Conservation (phyloP, 1,140 invertebrate genomes). For the Adoxophyes honmai region DNA sequence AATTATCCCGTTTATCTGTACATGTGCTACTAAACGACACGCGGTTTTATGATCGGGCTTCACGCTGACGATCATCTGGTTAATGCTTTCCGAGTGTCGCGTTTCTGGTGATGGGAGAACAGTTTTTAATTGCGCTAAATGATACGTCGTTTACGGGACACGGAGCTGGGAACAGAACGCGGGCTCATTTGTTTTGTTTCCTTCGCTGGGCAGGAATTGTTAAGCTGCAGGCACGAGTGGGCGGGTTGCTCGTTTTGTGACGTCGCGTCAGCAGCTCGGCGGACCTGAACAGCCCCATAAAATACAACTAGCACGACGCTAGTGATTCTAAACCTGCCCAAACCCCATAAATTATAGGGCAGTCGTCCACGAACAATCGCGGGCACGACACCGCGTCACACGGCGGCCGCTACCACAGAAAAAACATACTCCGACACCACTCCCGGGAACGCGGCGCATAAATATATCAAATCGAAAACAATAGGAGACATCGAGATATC, state of each 20-base stretch:
- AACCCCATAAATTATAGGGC: slow-evolving; percentile 55
- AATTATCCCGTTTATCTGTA: slow-evolving; percentile 25
- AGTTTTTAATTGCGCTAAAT: background rate
- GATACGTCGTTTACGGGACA: too few relatives aligned
- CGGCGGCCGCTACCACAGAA: slow-evolving; percentile 43
- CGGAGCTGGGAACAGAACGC: too few relatives aligned
- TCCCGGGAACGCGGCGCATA: slow-evolving; percentile 62
- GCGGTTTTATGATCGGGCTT: slow-evolving; percentile 20
- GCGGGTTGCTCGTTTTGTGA: too few relatives aligned
- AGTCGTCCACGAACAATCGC: slow-evolving; percentile 45
- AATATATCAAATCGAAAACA: slow-evolving; percentile 76
- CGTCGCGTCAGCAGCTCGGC: background rate
- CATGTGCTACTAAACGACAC: slow-evolving; percentile 21
- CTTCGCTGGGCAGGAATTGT: too few relatives aligned
- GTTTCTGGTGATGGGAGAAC: too few relatives aligned
- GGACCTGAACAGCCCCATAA: slow-evolving; percentile 1
- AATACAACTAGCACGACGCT: background rate
- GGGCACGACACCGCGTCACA: slow-evolving; percentile 52
- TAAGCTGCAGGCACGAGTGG: too few relatives aligned
- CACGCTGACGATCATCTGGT: background rate
- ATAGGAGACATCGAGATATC: slow-evolving; percentile 71
- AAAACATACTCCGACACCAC: slow-evolving; percentile 44
- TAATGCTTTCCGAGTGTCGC: too few relatives aligned
- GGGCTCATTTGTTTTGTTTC: too few relatives aligned
- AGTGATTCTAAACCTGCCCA: slow-evolving; percentile 23